Percentiles rank a stretch among this genome's conserved stretches.
Conservation (phyloP, 1,140 invertebrate species). For the Pseudomyrmex cubaensis region DNA sequence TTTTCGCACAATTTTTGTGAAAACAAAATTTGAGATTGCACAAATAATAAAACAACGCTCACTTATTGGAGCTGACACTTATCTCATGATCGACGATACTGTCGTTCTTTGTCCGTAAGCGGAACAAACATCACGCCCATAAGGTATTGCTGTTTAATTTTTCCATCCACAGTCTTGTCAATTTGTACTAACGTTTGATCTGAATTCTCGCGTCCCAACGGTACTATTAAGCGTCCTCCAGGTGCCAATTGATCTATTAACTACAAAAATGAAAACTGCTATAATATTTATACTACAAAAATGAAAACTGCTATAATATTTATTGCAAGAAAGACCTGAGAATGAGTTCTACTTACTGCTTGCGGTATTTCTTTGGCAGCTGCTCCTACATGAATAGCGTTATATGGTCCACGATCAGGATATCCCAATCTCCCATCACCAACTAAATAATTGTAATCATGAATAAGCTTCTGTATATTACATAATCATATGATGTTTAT, state of each 20-base stretch:
- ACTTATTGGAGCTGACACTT: constrained; percentile 75
- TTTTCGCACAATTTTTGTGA: background rate
- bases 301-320: constrained; percentile 85
- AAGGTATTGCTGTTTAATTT: constrained; percentile 90
- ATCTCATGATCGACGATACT: constrained; percentile 83
- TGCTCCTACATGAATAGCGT: constrained; percentile 90
- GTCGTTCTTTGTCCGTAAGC: constrained; percentile 94
- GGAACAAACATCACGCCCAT: constrained; percentile 99
- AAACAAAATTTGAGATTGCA: constrained; percentile 23
- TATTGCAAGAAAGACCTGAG: constrained; percentile 65
- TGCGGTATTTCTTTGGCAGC: constrained; percentile 86
- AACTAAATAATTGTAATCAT: constrained; percentile 72
- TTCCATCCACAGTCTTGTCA: constrained; percentile 94
- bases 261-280: constrained; percentile 81
- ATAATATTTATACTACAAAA: constrained; percentile 85
- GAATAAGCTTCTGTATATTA: constrained; percentile 18
- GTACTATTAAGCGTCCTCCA: constrained; percentile 92
- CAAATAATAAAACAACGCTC: constrained; percentile 41
- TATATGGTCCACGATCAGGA: constrained; percentile 86
- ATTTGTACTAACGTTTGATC: constrained; percentile 94
- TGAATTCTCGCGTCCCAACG: constrained; percentile 93
- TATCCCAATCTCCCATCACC: constrained; percentile 89
- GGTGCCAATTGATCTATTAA: constrained; percentile 88
- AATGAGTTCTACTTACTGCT: constrained; percentile 75
- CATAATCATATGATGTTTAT: background rate